These are phyloP conservation scores for Coptotermes formosanus DNA, from an alignment of 1,140 invertebrate genomes.

Conservation along the genomic window DNA sequence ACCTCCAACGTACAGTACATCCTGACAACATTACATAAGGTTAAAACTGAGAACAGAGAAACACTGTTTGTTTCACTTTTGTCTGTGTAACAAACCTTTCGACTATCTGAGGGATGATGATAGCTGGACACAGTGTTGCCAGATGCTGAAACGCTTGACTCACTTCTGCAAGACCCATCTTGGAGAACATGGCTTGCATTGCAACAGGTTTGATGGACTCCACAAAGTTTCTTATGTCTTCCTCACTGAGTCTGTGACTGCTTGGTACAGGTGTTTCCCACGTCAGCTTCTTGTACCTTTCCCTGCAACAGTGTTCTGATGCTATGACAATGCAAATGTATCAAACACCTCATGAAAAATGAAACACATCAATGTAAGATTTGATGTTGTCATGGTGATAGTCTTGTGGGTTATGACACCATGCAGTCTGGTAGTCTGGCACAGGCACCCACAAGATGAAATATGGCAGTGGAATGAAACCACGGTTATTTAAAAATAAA, in stretches of 20 bases:
- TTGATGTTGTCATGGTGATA: too few species aligned
- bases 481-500: too few species aligned
- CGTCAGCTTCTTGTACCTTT: slow-evolving; percentile 58
- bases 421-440: too few species aligned
- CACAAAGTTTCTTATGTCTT: slow-evolving; percentile 82
- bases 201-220: slow-evolving; percentile 66
- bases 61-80: neutral
- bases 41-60: neutral
- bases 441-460: too few species aligned
- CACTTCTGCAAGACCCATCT: slow-evolving; percentile 63
- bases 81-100: slow-evolving; percentile 57
- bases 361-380: too few species aligned
- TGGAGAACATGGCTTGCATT: slow-evolving; percentile 74
- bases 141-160: slow-evolving; percentile 71
- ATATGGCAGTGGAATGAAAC: too few species aligned
- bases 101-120: slow-evolving; percentile 79
- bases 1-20: slow-evolving; percentile 78
- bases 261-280: slow-evolving; percentile 72
- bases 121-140: slow-evolving; percentile 73
- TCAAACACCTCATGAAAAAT: neutral
- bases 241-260: slow-evolving; percentile 70
- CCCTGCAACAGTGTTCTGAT: slow-evolving; percentile 40
- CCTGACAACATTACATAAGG: slow-evolving; percentile 42
- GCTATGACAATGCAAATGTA: neutral
- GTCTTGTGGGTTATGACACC: too few species aligned